A percentile compares a stretch with the other conserved stretches of the same genome.
phyloP scores from a whole-genome alignment of 2,113 vertebrate genomes.

The Sisor rabdophorus region DNA sequence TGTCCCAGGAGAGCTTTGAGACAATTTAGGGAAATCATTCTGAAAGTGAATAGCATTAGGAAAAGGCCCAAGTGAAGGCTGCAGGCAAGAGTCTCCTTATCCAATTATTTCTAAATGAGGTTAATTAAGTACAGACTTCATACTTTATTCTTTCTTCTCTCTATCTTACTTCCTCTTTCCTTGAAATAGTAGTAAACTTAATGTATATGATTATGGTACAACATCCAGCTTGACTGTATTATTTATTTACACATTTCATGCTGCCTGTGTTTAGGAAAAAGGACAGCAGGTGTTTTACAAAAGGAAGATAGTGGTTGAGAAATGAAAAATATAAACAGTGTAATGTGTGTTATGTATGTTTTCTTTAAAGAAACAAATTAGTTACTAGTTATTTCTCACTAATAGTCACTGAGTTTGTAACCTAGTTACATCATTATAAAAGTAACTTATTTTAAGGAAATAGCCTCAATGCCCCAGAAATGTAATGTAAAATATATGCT shows the following conservation, averaged over 20 bases:
- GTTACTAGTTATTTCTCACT: too few relatives aligned
- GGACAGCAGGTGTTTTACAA: not conserved
- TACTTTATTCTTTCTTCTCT: not conserved
- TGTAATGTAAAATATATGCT: too few relatives aligned
- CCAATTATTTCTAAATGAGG: conserved; percentile 1
- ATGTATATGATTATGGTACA: not conserved
- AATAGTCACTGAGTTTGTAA: too few relatives aligned
- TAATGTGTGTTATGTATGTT: too few relatives aligned
- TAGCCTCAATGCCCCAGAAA: too few relatives aligned
- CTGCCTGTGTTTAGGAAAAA: not conserved
- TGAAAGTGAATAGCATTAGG: conserved; percentile 42
- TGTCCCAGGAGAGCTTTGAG: conserved; percentile 45
- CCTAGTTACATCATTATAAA: too few relatives aligned
- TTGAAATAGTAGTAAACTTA: not conserved
- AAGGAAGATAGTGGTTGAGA: not conserved
- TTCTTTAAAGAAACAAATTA: too few relatives aligned
- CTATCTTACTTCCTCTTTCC: not conserved
- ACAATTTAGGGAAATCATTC: conserved; percentile 68
- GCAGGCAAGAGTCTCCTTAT: not conserved
- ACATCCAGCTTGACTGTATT: not conserved
- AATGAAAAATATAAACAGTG: too few relatives aligned
- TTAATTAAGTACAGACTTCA: not conserved
- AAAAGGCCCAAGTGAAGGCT: conserved; percentile 34
- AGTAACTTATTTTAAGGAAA: too few relatives aligned
- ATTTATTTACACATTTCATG: not conserved